Base-by-base conservation (phyloP, 2,797 vertebrate species). In the Botia almorhae region DNA sequence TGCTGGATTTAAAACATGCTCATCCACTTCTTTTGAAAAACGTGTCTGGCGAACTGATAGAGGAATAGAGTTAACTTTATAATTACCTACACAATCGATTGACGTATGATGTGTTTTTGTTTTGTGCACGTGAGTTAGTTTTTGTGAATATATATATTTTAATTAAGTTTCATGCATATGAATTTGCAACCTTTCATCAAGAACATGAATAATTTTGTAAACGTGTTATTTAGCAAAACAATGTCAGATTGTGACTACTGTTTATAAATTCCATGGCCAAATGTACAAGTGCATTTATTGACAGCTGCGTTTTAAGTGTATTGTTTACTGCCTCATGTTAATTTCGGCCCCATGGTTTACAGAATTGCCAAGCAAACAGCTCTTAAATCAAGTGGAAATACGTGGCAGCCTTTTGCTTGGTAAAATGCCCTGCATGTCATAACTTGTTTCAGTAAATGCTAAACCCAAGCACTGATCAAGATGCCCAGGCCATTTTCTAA, bases 401-500 rank as follows among this genome's bases (percentile, higher is more conserved):
- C 80, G 61, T 77, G 50, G n/a, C 7, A 11, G 13, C 74, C 14
- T 69, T 21, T 64, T 77, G 10, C 21, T 76, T 73, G 43, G 39
- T 76, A 60, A 5, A 13, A 23, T 43, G 10, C 21, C 13, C 29
- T 74, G 55, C 36, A 36, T 73, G 21, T 51, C 19, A 1, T 39
- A 7, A 39, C 36, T 21, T 58, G 82, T 71, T 78, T 74, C 74
- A 86, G 78, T 60, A 39, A 21, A 81, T 74, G 17, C 80, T 79
- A 50, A 87, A 50, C 64, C 79, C 64, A 26, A 76, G 17, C 85
- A 51, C 75, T 70, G 46, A 81, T 84, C 85, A 90, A 89, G 89
- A 99, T 99, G 97, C 97, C 97, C 64, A 98, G 97, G 97, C 97
- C 97, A 50, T 99, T 99, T 89, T 98, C 98, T 0, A 97, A 98